phyloP scores from a whole-genome alignment of 2,888 invertebrate genomes.

The Amiota mariae region DNA sequence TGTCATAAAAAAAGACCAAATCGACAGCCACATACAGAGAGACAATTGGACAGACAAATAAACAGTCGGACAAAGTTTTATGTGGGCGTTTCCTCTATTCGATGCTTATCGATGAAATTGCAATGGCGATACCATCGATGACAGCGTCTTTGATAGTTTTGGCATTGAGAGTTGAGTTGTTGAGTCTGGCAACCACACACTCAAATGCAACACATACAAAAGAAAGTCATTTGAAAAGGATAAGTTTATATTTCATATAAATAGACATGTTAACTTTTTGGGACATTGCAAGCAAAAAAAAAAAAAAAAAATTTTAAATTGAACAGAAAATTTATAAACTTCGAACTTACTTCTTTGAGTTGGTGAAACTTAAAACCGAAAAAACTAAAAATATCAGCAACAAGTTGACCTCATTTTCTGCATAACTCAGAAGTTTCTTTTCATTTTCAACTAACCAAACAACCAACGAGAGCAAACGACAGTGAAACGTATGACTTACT shows the following conservation, averaged over 20 bases:
- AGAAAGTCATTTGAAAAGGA: conserved; percentile 15
- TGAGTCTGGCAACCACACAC: neutral
- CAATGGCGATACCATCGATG: neutral
- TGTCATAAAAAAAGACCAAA: conserved; percentile 23
- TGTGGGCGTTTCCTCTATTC: conserved; percentile 12
- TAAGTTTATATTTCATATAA: conserved; percentile 15
- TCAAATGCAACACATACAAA: neutral
- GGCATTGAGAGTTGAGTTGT: conserved; percentile 34
- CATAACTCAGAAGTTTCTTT: conserved; percentile 28
- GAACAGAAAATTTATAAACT: neutral
- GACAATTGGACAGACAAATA: neutral
- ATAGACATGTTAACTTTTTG: conserved; percentile 28
- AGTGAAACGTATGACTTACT: too few species aligned
- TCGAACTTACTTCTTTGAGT: neutral
- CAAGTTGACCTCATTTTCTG: conserved; percentile 20
- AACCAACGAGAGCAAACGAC: neutral
- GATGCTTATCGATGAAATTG: conserved; percentile 18
- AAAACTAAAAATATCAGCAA: neutral
- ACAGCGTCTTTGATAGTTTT: conserved; percentile 40
- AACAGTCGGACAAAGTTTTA: conserved; percentile 2
- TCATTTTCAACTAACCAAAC: conserved; percentile 18
- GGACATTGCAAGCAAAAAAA: neutral
- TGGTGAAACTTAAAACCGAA: conserved; percentile 22
- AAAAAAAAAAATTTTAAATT: too few species aligned
- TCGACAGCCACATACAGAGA: neutral